Evolutionary conservation across 2,888 invertebrate species (phyloP), one percentile per base, ranked within the genome.

Genomic region (Cataglyphis livida): DNA sequence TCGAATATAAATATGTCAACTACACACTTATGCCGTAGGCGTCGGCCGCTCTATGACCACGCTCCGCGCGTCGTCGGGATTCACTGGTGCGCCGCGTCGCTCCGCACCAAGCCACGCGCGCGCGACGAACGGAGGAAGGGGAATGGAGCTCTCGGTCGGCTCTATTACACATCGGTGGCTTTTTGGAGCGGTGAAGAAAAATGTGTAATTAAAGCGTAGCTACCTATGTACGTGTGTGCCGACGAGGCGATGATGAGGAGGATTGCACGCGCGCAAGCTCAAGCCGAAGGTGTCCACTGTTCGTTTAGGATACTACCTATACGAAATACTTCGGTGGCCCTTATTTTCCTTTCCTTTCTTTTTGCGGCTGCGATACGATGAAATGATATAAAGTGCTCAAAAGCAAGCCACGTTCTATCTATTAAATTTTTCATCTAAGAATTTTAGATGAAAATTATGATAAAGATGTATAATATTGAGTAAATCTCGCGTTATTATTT

Each of bases 171-270:
- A 90, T 90, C 93, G 92, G 79, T 93, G 92, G 84, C 88, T 93
- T 93, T 93, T 93, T 93, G 92, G 93, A 93, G 87, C 93, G 87
- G 75, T 88, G 85, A 85, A 89, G 90, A 89, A 91, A 92, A 90
- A 91, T 88, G 87, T 87, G 88, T 88, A 91, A 91, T 91, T 91
- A 90, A 89, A 88, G 88, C 76, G 75, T 44, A 41, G 64, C 68
- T 87, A 82, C 54, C 82, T 87, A 70, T 83, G 64, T 78, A 59
- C 81, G 66, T 65, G 66, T 64, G 75, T 68, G 48, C 65, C 38
- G 41, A 18, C 48, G 44, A 48, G 41, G 48, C 48, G 64, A 9
- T 62, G 83, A 41, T 64, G 35, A n/a, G 61, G 62, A 41, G 35
- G 28, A 48, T 38, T 54, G 64, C 44, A 48, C 70, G 71, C 41